Evolutionary conservation across 2,888 invertebrate genomes (phyloP), one percentile per base, ranked within the genome.

Genomic region (Neoaliturus tenellus): DNA sequence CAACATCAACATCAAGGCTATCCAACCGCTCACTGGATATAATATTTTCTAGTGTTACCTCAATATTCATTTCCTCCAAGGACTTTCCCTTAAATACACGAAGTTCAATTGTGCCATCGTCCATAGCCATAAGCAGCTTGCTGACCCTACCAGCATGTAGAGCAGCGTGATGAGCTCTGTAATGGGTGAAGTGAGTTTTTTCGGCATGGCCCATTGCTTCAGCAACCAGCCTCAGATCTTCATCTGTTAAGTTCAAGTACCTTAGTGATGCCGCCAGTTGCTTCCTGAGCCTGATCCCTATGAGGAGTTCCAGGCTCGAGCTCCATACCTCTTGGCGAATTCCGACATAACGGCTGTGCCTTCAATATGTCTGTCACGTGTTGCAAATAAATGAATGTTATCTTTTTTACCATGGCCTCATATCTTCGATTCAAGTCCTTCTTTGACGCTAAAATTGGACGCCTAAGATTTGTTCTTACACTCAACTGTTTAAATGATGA

Each of bases 121-220:
- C 55, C 25, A 55, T 55, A 5, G 83, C 75, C 28, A 83, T 75
- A 5, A 83, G 33, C n/a, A 83, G 17, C 33, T 75, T 83, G 55
- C 75, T 51, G n/a, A 62, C 58, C 44, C 73, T 73, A 28, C 83
- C 83, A 8, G 75, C 48, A 55, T 83, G 78, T 20, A 83, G 58
- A 8, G 75, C 78, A 6, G 83, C 39, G 39, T 75, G 75, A 25
- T 83, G 44, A 17, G 51, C 39, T 23, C 75, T 33, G 35, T 83
- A 75, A 35, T 83, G 75, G n/a, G 25, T 10, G 2, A 83, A 20
- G 33, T 83, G 83, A 10, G 75, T 75, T 51, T 83, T 41, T n/a
- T 44, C 55, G 10, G 55, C n/a, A 23, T 83, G 83, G 6, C 83
- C 78, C 75, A 83, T 73, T 55, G 75, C 33, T 33, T 69, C 41